Evolutionary conservation across 2,888 invertebrate genomes (phyloP).

Genomic region (Myathropa florea): DNA sequence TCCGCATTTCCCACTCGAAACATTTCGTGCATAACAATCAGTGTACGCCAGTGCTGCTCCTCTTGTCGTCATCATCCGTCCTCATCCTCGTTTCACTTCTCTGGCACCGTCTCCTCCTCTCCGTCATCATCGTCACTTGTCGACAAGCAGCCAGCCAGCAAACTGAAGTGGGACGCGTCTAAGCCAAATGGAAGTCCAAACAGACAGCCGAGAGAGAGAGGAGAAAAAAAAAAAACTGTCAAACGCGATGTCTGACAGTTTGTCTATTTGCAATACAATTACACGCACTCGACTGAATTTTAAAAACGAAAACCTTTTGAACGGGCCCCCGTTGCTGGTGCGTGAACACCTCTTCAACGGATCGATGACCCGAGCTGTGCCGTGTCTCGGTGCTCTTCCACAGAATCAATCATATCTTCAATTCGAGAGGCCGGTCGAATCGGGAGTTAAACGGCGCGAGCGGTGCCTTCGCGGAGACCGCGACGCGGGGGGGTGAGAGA

Average conservation of each 20-base stretch:
- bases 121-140: conserved; percentile 22
- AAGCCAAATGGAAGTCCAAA: conserved; percentile 11
- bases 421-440: background rate
- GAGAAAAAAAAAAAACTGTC: conserved; percentile 42
- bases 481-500: background rate
- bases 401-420: conserved; percentile 34
- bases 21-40: conserved; percentile 71
- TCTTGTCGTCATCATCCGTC: conserved; percentile 39
- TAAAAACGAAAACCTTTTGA: conserved; percentile 15
- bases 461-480: too few relatives aligned
- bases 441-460: background rate
- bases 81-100: too few relatives aligned
- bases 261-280: conserved; percentile 70
- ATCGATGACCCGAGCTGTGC: conserved; percentile 54
- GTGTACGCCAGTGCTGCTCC: conserved; percentile 9
- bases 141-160: conserved; percentile 1
- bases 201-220: background rate
- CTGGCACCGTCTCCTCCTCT: background rate
- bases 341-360: conserved; percentile 48
- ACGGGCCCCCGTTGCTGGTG: conserved; percentile 23
- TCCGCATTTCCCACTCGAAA: conserved; percentile 70
- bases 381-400: conserved; percentile 12
- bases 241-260: conserved; percentile 65
- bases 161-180: conserved; percentile 40
- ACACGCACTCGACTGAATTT: conserved; percentile 59